Conservation (phyloP, 2,888 invertebrate species). For the Chloroclystis v-ata region DNA sequence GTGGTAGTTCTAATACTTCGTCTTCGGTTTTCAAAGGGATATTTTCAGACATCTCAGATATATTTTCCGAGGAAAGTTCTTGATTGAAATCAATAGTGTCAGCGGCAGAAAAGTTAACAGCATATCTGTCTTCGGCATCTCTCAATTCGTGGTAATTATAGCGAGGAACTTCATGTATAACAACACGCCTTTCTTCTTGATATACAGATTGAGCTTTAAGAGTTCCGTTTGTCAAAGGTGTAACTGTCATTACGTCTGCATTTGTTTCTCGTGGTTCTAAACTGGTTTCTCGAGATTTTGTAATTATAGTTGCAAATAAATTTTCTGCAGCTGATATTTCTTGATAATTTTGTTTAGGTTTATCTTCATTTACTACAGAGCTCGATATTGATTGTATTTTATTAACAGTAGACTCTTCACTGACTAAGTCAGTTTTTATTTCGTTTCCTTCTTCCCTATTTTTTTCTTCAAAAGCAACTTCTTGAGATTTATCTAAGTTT, state of each 20-base stretch:
- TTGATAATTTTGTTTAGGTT: constrained; percentile 32
- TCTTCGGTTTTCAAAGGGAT: neutral
- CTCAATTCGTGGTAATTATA: constrained; percentile 46
- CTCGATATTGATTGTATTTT: constrained; percentile 4
- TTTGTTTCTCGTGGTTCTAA: constrained; percentile 16
- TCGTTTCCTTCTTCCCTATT: constrained; percentile 16
- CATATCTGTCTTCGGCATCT: constrained; percentile 49
- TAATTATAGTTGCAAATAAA: constrained; percentile 31
- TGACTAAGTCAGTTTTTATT: constrained; percentile 15
- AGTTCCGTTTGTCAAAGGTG: neutral
- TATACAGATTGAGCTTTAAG: constrained; percentile 12
- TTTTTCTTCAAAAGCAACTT: constrained; percentile 23
- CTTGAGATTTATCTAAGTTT: constrained; percentile 21
- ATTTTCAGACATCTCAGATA: neutral
- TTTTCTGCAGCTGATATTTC: constrained; percentile 42
- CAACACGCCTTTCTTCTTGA: constrained; percentile 14
- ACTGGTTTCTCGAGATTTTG: constrained; percentile 30
- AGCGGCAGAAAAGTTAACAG: constrained; percentile 12
- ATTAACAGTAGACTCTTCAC: constrained; percentile 16
- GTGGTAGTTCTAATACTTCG: constrained; percentile 28
- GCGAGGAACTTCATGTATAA: constrained; percentile 39
- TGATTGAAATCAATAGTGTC: no score
- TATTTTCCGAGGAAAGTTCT: no score
- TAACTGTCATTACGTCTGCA: no score
- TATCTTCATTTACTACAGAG: constrained; percentile 4